Conservation (phyloP, 1,140 invertebrate species). For the Leptinotarsa lineolata region DNA sequence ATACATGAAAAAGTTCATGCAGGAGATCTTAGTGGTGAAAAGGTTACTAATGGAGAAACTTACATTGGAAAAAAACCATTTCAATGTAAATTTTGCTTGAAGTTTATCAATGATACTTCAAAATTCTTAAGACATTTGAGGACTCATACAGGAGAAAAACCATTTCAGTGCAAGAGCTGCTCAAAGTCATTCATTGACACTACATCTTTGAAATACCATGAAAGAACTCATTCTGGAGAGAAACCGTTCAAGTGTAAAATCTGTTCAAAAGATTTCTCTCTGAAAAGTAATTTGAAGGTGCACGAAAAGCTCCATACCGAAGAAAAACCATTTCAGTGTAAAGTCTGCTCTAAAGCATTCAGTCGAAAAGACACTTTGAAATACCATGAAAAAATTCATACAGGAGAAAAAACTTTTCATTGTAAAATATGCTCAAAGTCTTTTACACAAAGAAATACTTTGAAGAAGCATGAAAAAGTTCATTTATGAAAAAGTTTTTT, state of each 20-base stretch:
- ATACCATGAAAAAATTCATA: neutral
- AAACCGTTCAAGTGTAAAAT: neutral
- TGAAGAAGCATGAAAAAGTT: neutral
- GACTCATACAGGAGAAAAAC: neutral
- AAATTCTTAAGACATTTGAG: slow-evolving; percentile 57
- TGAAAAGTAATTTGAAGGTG: neutral
- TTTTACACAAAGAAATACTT: neutral
- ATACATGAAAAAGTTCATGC: neutral
- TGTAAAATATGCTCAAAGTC: slow-evolving; percentile 3
- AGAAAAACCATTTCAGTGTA: neutral
- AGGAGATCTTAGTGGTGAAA: neutral
- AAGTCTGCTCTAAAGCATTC: neutral
- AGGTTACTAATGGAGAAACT: neutral
- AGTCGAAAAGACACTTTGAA: neutral
- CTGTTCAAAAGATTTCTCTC: neutral
- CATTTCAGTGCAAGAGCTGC: neutral
- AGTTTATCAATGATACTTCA: slow-evolving; percentile 64
- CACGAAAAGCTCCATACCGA: neutral
- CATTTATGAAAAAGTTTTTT: too few relatives aligned
- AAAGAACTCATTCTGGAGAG: neutral
- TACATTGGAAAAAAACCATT: slow-evolving; percentile 1
- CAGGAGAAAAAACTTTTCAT: neutral
- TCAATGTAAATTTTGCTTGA: slow-evolving; percentile 60
- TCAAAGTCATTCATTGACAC: neutral
- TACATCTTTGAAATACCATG: neutral